Conservation (phyloP, 92 coral and sea anemone genomes). For the Heliopora coerulea region DNA sequence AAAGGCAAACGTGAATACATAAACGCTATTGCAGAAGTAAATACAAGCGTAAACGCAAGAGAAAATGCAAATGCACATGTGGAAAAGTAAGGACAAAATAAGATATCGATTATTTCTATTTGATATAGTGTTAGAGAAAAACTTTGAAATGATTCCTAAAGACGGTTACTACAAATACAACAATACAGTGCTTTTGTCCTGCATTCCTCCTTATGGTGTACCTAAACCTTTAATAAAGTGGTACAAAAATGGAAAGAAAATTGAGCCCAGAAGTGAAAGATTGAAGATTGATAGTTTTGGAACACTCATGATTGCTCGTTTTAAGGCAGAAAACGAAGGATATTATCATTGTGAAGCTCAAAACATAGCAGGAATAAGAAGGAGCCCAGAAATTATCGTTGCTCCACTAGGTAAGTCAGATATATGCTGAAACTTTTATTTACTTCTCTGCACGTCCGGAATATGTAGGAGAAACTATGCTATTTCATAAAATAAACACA, state of each 20-base stretch:
- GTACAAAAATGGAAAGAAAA: constrained; percentile 30
- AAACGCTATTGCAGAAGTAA: no score
- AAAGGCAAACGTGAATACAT: no score
- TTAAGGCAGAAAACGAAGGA: constrained; percentile 21
- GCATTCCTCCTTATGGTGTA: constrained; percentile 28
- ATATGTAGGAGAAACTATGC: no score
- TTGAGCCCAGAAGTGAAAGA: constrained; percentile 5
- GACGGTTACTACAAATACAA: constrained; percentile 20
- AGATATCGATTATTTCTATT: background rate
- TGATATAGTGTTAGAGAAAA: constrained; percentile 5
- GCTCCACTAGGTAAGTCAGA: constrained; percentile 9
- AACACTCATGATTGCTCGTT: constrained; percentile 5
- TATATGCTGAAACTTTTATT: background rate
- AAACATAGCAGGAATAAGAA: constrained; percentile 10
- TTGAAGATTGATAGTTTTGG: background rate
- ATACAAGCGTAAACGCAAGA: no score
- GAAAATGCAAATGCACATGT: no score
- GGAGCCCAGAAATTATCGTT: constrained; percentile 17
- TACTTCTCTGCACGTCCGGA: no score
- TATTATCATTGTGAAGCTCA: constrained; percentile 23
- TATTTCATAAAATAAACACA: no score
- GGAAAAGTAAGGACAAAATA: no score
- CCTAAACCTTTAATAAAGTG: constrained; percentile 9
- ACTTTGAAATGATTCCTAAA: constrained; percentile 8
- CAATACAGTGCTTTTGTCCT: constrained; percentile 8